Base-by-base conservation (phyloP, 1,140 invertebrate species). In the Rhagoletis zephyria region DNA sequence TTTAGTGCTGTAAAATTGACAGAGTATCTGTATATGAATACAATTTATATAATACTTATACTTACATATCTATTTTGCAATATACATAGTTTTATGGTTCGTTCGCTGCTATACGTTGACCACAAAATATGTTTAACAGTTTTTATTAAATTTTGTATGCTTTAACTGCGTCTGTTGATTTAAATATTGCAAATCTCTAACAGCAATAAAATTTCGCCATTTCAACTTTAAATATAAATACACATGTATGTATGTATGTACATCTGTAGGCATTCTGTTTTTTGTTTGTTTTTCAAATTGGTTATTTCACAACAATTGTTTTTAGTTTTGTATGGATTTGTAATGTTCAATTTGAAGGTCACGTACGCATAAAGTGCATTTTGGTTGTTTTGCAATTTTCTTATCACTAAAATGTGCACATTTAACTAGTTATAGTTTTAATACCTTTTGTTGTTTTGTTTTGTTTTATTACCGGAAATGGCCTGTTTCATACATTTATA, bases 1-100 rank as follows among this genome's bases (percentile, higher is more conserved):
- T 81, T 77, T 56, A 81, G 74, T 81, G 74, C 74, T 81, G 45
- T 81, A 56, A 81, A 81, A 81, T 81, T 81, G 74, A 81, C 74
- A 81, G 74, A 81, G 74, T 81, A 81, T 81, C 14, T 59, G 16
- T 51, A 81, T 56, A 81, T 56, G 74, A 77, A 77, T 51, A 81
- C 48, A 42, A 5, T 74, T 74, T 45, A 45, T 74, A 74, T 70
- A 70, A 70, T 74, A 56, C 30, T 42, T 81, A 19, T 56, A 56
- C 5, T 56, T 7, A 10, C 10, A 81, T 56, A 56, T 81, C 12
- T 7, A 56, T 48, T 81, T 30, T 30, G 30, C 30, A 30, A 30
- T 30, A 30, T 30, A 30, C 30, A 56, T 19, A 81, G n/a, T 81
- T 81, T 81, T 81, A 19, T 81, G 48, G 6, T 81, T 14, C 48